Evolutionary conservation across 2,888 invertebrate genomes (phyloP).

Genomic region (Thumatha senex): DNA sequence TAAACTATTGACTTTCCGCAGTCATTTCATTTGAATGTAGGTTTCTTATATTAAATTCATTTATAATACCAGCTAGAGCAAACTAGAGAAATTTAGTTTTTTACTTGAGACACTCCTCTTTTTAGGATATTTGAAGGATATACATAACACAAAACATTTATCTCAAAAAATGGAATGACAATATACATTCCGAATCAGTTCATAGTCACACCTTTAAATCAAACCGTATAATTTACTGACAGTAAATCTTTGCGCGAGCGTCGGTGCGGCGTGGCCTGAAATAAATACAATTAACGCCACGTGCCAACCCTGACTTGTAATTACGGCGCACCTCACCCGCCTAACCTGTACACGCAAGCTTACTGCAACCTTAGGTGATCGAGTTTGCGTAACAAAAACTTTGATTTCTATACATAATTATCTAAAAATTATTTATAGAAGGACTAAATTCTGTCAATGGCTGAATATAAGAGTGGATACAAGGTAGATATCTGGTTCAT

Average conservation of each 20-base stretch:
- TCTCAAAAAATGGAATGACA: too few relatives aligned
- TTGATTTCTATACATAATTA: neutral
- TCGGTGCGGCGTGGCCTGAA: slow-evolving; percentile 37
- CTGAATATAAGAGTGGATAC: too few relatives aligned
- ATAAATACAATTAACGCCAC: slow-evolving; percentile 69
- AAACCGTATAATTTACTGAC: slow-evolving; percentile 59
- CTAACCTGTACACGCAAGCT: slow-evolving; percentile 47
- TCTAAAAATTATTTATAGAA: neutral
- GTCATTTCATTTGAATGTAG: too few relatives aligned
- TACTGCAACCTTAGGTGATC: slow-evolving; percentile 20
- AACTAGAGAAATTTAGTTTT: too few relatives aligned
- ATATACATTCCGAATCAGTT: slow-evolving; percentile 16
- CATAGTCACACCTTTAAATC: slow-evolving; percentile 45
- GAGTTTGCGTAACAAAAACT: slow-evolving; percentile 5
- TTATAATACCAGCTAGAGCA: too few relatives aligned
- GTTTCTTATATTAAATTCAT: too few relatives aligned
- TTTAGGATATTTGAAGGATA: too few relatives aligned
- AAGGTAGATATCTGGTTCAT: too few relatives aligned
- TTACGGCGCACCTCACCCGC: slow-evolving; percentile 50
- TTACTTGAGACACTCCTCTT: too few relatives aligned
- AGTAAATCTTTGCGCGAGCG: slow-evolving; percentile 52
- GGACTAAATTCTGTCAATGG: neutral
- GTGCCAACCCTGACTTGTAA: slow-evolving; percentile 56
- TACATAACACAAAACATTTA: too few relatives aligned
- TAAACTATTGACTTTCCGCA: too few relatives aligned